Base-by-base conservation (phyloP, 2,113 vertebrate species). In the Jacana jacana region DNA sequence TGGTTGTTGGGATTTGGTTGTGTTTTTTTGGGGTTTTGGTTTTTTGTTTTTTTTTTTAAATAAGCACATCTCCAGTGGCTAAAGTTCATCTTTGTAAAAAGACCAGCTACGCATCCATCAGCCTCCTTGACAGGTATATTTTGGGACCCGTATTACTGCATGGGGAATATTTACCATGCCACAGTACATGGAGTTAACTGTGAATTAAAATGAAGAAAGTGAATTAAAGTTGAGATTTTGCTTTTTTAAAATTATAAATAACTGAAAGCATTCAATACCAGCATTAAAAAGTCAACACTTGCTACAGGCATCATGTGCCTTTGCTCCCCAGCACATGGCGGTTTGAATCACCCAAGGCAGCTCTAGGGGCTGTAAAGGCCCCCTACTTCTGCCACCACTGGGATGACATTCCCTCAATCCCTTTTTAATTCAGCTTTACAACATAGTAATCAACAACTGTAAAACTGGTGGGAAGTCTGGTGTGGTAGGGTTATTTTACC, bases 131-230 rank as follows among this genome's bases (percentile, higher is more conserved):
- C 49, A 64, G 48, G 19, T 52, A 23, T 19, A 58, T 51, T 68
- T 68, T 51, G 16, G 46, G 20, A 68, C 42, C 24, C 19, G 49
- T 61, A 46, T 48, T 40, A 51, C 9, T n/a, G n/a, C 44, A 4
- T 5, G 4, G 1, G 18, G 33, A 23, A 40, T 33, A 13, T 40
- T 77, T 35, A 44, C 28, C 25, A 52, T 55, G 23, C 28, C 20
- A 15, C 57, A 55, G 33, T 0, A 0, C 18, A 20, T 7, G 2
- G 6, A 57, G n/a, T 40, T 46, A 77, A 77, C 11, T 0, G 0
- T 11, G 7, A 66, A 31, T 46, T 77, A 51, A 63, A 65, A 49
- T n/a, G n/a, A n/a, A n/a, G n/a, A n/a, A n/a, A n/a, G 0, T 11
- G 7, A 66, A 31, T 46, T 77, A 51, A 63, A 65, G 44, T 13